Base-by-base conservation (phyloP, 2,888 invertebrate species). In the Dolomedes plantarius region DNA sequence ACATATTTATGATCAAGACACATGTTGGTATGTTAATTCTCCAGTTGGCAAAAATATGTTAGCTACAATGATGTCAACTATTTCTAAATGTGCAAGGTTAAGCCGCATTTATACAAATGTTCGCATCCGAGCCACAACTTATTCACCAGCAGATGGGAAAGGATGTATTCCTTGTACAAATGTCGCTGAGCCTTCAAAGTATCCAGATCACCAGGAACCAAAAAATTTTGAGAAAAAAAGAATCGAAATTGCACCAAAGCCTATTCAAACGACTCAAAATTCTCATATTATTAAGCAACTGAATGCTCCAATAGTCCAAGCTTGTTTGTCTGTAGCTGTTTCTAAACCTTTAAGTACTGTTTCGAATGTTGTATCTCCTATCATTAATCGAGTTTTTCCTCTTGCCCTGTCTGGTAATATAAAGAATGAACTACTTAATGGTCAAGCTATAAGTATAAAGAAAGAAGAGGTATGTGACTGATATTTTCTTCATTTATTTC, bases 31-130 rank as follows among this genome's bases (percentile, higher is more conserved):
- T 36, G 86, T 87, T 39, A 88, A 88, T 65, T 87, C 87, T 11
- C 88, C 88, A 6, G 81, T 88, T 27, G 88, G 88, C 50, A 88
- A 88, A 75, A 88, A 87, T 32, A 85, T 88, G 85, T 62, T 88
- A 11, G 87, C 88, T 36, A 88, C 87, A 23, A 88, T 88, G 88
- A 88, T 88, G 88, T 87, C 87, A 11, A 87, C 88, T 31, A 88
- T 88, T 46, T 88, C 88, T 11, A 88, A 88, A 65, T 88, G 88
- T 69, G 88, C 88, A 11, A 72, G 87, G 41, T 68, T 88, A 11
- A 86, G 85, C 71, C 88, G 88, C 64, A 77, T 88, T 39, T 88
- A 88, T 73, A 87, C 87, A 31, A 88, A 88, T 77, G 82, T 87
- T 29, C 87, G 88, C 50, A 87, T 87, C 71, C 81, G 88, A 80